Percentiles rank a stretch among this genome's conserved stretches.
Evolutionary conservation across 37 sponge, comb jelly and placozoan species (phyloP).

Genomic region (Ianthella basta): DNA sequence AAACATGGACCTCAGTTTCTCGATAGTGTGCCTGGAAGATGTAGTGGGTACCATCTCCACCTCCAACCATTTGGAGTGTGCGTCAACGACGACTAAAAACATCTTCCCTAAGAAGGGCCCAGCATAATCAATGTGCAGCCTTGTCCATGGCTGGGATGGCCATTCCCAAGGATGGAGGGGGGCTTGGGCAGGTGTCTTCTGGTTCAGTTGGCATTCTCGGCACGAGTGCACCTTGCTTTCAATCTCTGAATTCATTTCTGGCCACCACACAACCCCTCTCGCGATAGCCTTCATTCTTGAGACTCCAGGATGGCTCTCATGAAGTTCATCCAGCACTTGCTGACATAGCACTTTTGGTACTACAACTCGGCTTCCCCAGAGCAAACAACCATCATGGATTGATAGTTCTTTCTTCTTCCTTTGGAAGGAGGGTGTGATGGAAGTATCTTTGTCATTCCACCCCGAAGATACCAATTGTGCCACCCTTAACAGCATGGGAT

Average conservation of each 20-base stretch:
- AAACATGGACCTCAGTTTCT: slow-evolving; percentile 15
- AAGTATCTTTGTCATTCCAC: neutral
- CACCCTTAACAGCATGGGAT: slow-evolving; percentile 9
- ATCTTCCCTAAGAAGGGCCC: slow-evolving; percentile 30
- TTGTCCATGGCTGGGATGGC: slow-evolving; percentile 25
- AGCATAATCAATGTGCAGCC: slow-evolving; percentile 34
- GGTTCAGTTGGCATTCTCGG: neutral
- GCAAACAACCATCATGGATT: slow-evolving; percentile 24
- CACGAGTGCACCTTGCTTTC: slow-evolving; percentile 5
- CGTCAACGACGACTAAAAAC: slow-evolving; percentile 7
- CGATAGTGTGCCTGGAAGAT: slow-evolving; percentile 3
- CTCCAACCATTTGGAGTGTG: slow-evolving; percentile 1
- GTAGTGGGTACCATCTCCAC: slow-evolving; percentile 14
- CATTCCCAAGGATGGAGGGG: slow-evolving; percentile 40
- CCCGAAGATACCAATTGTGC: neutral
- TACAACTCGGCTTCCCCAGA: slow-evolving; percentile 21
- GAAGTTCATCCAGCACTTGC: slow-evolving; percentile 13
- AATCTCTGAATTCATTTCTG: slow-evolving; percentile 16
- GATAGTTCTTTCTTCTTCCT: slow-evolving; percentile 4
- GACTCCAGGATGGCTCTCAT: slow-evolving; percentile 31
- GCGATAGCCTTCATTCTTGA: slow-evolving; percentile 36
- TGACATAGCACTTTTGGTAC: slow-evolving; percentile 11
- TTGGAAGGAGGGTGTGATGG: neutral
- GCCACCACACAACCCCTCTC: slow-evolving; percentile 37
- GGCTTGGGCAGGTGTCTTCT: neutral